Evolutionary conservation across 2,888 invertebrate species (phyloP).

Genomic region (Xestobium rufovillosum): DNA sequence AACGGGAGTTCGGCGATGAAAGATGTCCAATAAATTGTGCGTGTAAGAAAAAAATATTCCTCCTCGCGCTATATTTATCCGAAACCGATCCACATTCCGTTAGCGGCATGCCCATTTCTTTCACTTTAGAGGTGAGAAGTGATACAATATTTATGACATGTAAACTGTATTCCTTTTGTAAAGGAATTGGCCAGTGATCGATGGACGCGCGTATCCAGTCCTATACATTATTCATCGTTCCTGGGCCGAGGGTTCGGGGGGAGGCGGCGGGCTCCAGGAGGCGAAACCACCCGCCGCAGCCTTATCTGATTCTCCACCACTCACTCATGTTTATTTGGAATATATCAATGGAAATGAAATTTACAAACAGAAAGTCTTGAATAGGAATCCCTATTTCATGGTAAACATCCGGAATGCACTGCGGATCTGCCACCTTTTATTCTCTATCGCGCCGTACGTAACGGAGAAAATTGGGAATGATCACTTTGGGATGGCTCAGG

Average conservation of each 20-base stretch:
- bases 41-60: too few relatives aligned
- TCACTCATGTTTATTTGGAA: conserved; percentile 33
- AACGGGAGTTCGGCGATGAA: too few relatives aligned
- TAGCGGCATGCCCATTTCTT: too few relatives aligned
- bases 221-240: conserved; percentile 35
- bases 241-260: conserved; percentile 13
- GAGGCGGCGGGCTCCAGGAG: conserved; percentile 16
- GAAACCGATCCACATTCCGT: too few relatives aligned
- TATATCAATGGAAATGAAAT: conserved; percentile 29
- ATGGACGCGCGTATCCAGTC: conserved; percentile 34
- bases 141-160: conserved; percentile 34
- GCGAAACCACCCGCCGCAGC: conserved; percentile 19
- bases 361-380: conserved; percentile 26
- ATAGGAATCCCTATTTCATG: conserved; percentile 30
- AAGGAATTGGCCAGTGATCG: conserved; percentile 36
- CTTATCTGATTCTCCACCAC: conserved; percentile 29
- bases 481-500: too few relatives aligned
- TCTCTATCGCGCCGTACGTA: too few relatives aligned
- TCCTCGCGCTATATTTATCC: too few relatives aligned
- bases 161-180: conserved; percentile 34
- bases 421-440: too few relatives aligned
- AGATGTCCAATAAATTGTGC: too few relatives aligned
- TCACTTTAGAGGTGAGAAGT: conserved; percentile 3
- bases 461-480: too few relatives aligned
- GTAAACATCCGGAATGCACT: conserved; percentile 18